A percentile compares a stretch with the other conserved stretches of the same genome.
Evolutionary conservation across 2,888 invertebrate species (phyloP).

Genomic region (Hypselothyrea guttata): DNA sequence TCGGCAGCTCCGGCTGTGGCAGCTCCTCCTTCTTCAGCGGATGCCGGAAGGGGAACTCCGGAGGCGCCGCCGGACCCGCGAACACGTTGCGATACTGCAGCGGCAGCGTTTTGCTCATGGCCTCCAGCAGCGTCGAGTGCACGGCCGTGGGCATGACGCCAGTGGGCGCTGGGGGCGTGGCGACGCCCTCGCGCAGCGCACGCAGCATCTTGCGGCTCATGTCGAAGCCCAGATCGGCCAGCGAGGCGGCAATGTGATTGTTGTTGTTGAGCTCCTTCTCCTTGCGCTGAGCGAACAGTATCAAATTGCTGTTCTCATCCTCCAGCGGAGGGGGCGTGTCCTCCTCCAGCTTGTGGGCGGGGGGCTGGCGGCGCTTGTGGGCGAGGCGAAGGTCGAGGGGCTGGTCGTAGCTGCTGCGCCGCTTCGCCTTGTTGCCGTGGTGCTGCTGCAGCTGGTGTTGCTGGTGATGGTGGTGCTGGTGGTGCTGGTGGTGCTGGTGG

Average conservation of each 20-base stretch:
- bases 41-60: constrained; percentile 86
- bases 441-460: constrained; percentile 50
- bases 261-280: constrained; percentile 74
- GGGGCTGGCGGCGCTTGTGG: constrained; percentile 86
- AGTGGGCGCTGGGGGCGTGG: constrained; percentile 59
- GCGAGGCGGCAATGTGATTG: constrained; percentile 66
- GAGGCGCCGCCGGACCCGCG: constrained; percentile 78
- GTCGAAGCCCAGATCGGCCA: constrained; percentile 70
- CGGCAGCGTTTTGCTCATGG: constrained; percentile 86
- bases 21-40: constrained; percentile 75
- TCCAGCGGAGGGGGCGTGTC: constrained; percentile 82
- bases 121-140: constrained; percentile 88
- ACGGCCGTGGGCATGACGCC: constrained; percentile 82
- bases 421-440: constrained; percentile 60
- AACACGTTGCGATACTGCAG: constrained; percentile 84
- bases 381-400: constrained; percentile 94
- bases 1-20: constrained; percentile 43
- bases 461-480: constrained; percentile 29
- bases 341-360: constrained; percentile 11
- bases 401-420: constrained; percentile 85
- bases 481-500: constrained; percentile 27
- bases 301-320: constrained; percentile 94
- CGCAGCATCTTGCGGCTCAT: constrained; percentile 71
- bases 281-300: constrained; percentile 80
- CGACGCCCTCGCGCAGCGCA: constrained; percentile 59